These are phyloP conservation scores for Rhea pennata DNA, from an alignment of 2,113 vertebrate species.

Conservation along the genomic window DNA sequence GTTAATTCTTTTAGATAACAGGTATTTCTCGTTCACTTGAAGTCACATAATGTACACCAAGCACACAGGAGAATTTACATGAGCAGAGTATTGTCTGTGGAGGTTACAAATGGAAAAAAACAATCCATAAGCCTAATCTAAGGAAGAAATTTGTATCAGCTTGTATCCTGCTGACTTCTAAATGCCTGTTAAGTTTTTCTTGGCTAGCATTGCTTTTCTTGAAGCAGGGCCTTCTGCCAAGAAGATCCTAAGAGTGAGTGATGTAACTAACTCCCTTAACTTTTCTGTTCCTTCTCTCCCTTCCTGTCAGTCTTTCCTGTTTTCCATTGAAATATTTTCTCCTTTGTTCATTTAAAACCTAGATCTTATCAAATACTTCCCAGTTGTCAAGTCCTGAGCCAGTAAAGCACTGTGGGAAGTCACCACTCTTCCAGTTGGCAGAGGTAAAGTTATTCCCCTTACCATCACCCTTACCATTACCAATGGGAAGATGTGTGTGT, in stretches of 20 bases:
- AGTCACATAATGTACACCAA: not conserved
- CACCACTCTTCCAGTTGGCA: conserved; percentile 84
- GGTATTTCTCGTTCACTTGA: not conserved
- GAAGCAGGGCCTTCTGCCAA: not conserved
- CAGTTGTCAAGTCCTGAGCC: conserved; percentile 80
- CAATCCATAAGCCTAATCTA: not conserved
- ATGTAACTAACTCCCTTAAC: not conserved
- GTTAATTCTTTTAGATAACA: not conserved
- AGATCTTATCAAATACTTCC: conserved; percentile 84
- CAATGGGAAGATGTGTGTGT: not conserved
- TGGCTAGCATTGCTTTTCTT: not conserved
- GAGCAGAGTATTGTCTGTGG: not conserved
- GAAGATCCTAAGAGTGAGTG: not conserved
- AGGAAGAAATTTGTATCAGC: not conserved
- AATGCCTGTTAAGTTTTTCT: not conserved
- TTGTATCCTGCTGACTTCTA: not conserved
- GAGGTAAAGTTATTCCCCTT: conserved; percentile 78
- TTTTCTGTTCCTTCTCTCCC: not conserved
- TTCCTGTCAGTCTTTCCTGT: not conserved
- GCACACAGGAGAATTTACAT: not conserved
- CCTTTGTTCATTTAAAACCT: conserved; percentile 60
- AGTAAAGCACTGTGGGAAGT: conserved; percentile 83
- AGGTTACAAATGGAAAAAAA: not conserved
- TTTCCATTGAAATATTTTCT: conserved; percentile 30
- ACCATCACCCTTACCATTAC: not conserved